Percentiles rank a stretch among this genome's conserved stretches.
Conservation (phyloP, 2,113 vertebrate genomes). For the Spheniscus mendiculus region DNA sequence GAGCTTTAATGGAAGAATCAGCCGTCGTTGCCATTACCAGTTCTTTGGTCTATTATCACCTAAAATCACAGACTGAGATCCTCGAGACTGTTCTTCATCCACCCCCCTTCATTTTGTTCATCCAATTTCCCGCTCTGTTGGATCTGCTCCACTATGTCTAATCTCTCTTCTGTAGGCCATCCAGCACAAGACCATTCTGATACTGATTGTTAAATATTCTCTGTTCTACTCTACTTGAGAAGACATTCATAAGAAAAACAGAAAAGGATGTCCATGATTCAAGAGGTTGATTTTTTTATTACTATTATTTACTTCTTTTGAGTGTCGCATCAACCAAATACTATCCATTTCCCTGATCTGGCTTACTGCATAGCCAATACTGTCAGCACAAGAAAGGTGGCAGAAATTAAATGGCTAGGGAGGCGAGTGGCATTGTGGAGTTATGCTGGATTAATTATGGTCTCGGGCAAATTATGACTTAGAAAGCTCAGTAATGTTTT, state of each 20-base stretch:
- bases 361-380: background rate
- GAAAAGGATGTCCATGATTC: background rate
- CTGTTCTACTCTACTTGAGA: background rate
- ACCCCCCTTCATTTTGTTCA: background rate
- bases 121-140: background rate
- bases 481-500: background rate
- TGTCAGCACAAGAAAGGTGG: background rate
- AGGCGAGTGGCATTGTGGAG: background rate
- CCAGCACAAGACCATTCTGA: background rate
- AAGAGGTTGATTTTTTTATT: background rate
- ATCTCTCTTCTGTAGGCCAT: background rate
- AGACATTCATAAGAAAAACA: background rate
- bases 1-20: background rate
- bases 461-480: background rate
- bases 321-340: background rate
- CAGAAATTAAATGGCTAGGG: background rate
- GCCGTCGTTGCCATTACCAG: background rate
- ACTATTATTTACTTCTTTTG: too few species aligned
- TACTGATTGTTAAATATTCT: background rate
- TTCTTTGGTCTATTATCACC: background rate
- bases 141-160: background rate
- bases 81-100: background rate
- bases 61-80: background rate
- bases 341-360: background rate
- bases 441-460: background rate